phyloP scores from a whole-genome alignment of 2,797 vertebrate genomes.

The Cossypha caffra region DNA sequence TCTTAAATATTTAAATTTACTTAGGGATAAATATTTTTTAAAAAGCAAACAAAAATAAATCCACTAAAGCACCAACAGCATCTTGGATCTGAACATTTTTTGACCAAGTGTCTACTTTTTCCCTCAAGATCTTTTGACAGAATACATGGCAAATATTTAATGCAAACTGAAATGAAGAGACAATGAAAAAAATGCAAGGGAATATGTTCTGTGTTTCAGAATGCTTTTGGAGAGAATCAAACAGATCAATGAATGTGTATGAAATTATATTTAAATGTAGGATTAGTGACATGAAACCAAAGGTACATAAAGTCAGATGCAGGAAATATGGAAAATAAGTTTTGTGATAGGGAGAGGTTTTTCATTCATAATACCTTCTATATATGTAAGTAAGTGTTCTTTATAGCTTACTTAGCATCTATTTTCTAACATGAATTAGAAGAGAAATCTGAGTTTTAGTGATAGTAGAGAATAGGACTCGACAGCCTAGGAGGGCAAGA shows the following conservation, averaged over 20 bases:
- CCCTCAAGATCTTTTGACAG: background rate
- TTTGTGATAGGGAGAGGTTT: background rate
- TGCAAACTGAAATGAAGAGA: background rate
- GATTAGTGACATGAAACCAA: background rate
- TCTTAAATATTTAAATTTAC: background rate
- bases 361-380: background rate
- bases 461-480: background rate
- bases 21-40: background rate
- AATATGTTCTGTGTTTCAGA: background rate
- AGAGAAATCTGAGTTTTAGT: background rate
- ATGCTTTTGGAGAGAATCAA: background rate
- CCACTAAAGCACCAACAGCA: background rate
- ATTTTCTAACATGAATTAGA: background rate
- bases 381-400: background rate
- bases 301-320: background rate
- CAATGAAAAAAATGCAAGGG: background rate
- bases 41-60: background rate
- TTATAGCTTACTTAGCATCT: background rate
- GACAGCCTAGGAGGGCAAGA: background rate
- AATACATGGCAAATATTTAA: background rate
- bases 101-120: background rate
- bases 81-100: background rate
- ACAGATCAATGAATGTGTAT: background rate
- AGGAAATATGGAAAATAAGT: background rate
- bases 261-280: background rate